phyloP scores from a whole-genome alignment of 1,140 invertebrate genomes.

The Proales similis region DNA sequence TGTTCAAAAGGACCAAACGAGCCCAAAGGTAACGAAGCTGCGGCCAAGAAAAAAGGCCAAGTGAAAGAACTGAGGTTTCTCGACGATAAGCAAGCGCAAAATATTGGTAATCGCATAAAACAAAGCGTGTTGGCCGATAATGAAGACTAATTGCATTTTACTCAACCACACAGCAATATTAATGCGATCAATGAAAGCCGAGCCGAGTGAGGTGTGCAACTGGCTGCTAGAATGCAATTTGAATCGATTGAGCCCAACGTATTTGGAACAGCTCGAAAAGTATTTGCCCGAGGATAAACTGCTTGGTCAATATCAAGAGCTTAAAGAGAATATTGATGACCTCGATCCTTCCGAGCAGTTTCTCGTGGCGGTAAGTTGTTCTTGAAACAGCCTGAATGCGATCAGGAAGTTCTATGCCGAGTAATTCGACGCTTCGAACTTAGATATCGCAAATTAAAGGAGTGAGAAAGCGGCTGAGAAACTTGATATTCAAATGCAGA shows the following conservation, averaged over 20 bases:
- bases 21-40: slow-evolving; percentile 39
- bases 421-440: background rate
- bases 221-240: slow-evolving; percentile 79
- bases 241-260: slow-evolving; percentile 67
- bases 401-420: background rate
- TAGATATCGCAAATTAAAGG: slow-evolving; percentile 74
- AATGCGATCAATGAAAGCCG: slow-evolving; percentile 76
- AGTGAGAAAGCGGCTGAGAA: slow-evolving; percentile 73
- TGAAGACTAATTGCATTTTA: slow-evolving; percentile 9
- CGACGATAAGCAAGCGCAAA: slow-evolving; percentile 85
- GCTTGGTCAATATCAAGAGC: slow-evolving; percentile 69
- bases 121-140: background rate
- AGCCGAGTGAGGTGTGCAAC: slow-evolving; percentile 72
- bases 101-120: slow-evolving; percentile 60
- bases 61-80: slow-evolving; percentile 81
- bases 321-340: slow-evolving; percentile 69
- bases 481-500: slow-evolving; percentile 78
- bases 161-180: slow-evolving; percentile 62
- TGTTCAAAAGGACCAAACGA: slow-evolving; percentile 59
- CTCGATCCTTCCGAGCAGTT: slow-evolving; percentile 89
- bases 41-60: slow-evolving; percentile 67
- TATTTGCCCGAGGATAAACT: slow-evolving; percentile 82
- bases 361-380: slow-evolving; percentile 69
- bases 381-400: no score
- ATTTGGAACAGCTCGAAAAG: slow-evolving; percentile 70